Evolutionary conservation across 2,797 vertebrate genomes (phyloP).

Genomic region (Anguilla anguilla): DNA sequence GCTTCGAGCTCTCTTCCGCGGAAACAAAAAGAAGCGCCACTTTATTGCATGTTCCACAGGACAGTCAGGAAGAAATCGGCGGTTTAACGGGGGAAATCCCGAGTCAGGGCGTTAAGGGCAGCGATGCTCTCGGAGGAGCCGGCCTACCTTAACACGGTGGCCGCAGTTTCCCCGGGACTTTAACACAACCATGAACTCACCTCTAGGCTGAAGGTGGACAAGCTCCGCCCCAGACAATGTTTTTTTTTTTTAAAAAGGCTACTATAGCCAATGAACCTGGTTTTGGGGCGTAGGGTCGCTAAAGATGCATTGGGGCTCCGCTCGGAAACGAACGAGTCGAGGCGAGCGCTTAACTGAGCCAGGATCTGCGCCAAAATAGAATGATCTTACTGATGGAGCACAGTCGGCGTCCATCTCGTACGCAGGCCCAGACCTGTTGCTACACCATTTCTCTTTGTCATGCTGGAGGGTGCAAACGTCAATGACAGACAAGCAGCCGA

Average conservation of each 20-base stretch:
- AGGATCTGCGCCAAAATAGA: neutral
- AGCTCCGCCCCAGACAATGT: neutral
- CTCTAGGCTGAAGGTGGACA: neutral
- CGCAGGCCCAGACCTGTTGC: neutral
- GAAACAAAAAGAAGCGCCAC: neutral
- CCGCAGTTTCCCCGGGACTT: neutral
- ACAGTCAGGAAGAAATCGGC: slow-evolving; percentile 68
- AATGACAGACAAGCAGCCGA: neutral
- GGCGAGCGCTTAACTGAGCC: neutral
- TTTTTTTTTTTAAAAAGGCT: neutral
- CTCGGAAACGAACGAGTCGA: neutral
- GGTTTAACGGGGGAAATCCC: slow-evolving; percentile 74
- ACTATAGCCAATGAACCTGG: neutral
- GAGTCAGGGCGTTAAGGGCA: slow-evolving; percentile 70
- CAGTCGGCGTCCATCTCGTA: neutral
- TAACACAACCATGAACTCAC: neutral
- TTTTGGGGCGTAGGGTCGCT: neutral
- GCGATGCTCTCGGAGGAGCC: slow-evolving; percentile 71
- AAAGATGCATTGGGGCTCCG: neutral
- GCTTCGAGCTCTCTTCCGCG: slow-evolving; percentile 12
- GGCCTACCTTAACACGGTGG: slow-evolving; percentile 46
- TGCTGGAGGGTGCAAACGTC: slow-evolving; percentile 1
- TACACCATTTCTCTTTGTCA: slow-evolving; percentile 19
- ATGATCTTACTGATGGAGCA: neutral
- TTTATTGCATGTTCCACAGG: neutral